phyloP scores from a whole-genome alignment of 2,888 invertebrate species.

The Exephanes ischioxanthus region DNA sequence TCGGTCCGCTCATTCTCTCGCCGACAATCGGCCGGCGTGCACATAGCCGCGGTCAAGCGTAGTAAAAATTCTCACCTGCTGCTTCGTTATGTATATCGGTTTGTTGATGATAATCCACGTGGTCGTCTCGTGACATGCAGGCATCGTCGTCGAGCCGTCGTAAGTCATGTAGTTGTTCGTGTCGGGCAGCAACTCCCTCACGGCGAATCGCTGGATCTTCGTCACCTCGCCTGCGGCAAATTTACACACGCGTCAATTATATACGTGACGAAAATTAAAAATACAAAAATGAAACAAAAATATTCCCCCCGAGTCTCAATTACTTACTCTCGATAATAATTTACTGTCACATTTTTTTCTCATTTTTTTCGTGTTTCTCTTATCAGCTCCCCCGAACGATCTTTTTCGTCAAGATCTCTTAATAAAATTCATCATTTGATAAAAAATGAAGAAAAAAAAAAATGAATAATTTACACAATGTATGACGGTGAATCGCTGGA shows the following conservation, averaged over 20 bases:
- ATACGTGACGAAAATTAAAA: constrained; percentile 14
- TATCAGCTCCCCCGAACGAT: background rate
- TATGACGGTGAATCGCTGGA: constrained; percentile 91
- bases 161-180: constrained; percentile 99
- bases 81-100: constrained; percentile 98
- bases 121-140: constrained; percentile 99
- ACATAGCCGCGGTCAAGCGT: background rate
- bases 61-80: constrained; percentile 90
- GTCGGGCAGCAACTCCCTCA: constrained; percentile 95
- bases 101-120: constrained; percentile 99
- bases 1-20: constrained; percentile 30
- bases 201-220: constrained; percentile 93
- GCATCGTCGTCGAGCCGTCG: constrained; percentile 98
- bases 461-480: background rate
- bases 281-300: background rate
- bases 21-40: constrained; percentile 39
- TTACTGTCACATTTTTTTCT: background rate
- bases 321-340: background rate
- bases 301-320: background rate
- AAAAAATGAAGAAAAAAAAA: background rate
- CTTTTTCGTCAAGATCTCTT: background rate
- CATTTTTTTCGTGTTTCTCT: background rate
- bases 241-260: constrained; percentile 65
- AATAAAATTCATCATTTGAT: background rate
- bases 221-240: constrained; percentile 91